phyloP scores from a whole-genome alignment of 2,797 vertebrate species.

The Oreortyx pictus region DNA sequence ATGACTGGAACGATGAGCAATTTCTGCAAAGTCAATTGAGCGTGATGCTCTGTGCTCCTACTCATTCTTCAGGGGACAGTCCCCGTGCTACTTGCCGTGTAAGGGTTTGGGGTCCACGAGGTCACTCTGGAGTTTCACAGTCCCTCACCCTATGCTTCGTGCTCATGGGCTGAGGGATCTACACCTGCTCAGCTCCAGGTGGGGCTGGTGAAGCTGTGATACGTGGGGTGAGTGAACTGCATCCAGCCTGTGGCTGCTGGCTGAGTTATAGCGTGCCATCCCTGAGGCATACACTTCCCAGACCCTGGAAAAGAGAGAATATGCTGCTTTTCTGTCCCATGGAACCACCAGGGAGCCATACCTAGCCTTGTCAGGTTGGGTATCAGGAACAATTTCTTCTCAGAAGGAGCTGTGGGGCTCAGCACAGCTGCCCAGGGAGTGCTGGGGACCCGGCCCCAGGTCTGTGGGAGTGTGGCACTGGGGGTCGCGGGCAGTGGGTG shows the following conservation, averaged over 20 bases:
- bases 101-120: background rate
- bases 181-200: background rate
- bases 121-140: background rate
- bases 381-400: too few species aligned
- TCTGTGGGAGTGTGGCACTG: too few species aligned
- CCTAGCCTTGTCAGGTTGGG: background rate
- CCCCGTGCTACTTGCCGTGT: background rate
- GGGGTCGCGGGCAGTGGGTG: too few species aligned
- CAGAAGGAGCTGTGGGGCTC: too few species aligned
- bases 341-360: background rate
- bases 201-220: background rate
- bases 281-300: background rate
- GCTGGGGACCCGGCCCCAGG: too few species aligned
- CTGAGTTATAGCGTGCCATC: background rate
- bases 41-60: background rate
- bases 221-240: background rate
- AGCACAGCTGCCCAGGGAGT: too few species aligned
- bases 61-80: background rate
- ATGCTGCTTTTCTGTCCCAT: background rate
- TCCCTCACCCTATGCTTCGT: background rate
- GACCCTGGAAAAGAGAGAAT: background rate
- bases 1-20: background rate
- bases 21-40: background rate
- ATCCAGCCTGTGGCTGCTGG: background rate
- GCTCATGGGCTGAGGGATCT: background rate